Conservation (phyloP, 2,888 invertebrate genomes). For the Hartigia nigra region DNA sequence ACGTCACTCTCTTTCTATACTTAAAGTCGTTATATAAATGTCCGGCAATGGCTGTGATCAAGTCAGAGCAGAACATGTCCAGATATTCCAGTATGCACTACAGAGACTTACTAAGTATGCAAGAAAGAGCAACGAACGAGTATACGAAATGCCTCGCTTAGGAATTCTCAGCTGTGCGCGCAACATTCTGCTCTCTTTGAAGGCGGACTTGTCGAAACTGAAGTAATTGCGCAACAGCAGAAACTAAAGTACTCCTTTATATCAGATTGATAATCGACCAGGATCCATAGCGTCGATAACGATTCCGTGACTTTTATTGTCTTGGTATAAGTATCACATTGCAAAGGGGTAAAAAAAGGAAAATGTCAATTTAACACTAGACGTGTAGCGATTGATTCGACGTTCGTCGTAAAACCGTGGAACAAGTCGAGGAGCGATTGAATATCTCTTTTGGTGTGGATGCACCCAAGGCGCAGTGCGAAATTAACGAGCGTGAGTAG, state of each 20-base stretch:
- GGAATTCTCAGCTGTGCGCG: background rate
- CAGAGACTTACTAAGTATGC: background rate
- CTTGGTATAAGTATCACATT: background rate
- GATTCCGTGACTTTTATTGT: background rate
- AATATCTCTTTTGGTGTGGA: background rate
- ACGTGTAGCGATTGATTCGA: background rate
- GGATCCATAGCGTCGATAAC: fast-evolving
- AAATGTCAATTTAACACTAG: background rate
- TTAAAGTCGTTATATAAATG: background rate
- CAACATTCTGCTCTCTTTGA: background rate
- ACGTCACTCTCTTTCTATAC: background rate
- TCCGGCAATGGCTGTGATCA: background rate
- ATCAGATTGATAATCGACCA: background rate
- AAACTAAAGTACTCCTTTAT: background rate
- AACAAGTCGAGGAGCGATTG: background rate
- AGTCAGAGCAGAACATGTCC: background rate
- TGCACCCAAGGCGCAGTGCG: background rate
- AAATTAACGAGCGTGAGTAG: background rate
- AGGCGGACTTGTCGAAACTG: background rate
- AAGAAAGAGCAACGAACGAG: background rate
- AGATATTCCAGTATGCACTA: background rate
- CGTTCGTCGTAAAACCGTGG: background rate
- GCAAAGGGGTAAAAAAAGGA: background rate
- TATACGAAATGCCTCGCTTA: background rate
- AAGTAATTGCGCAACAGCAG: background rate